Base-by-base conservation (phyloP, 2,797 vertebrate species). In the Spinibarbus caldwelli region DNA sequence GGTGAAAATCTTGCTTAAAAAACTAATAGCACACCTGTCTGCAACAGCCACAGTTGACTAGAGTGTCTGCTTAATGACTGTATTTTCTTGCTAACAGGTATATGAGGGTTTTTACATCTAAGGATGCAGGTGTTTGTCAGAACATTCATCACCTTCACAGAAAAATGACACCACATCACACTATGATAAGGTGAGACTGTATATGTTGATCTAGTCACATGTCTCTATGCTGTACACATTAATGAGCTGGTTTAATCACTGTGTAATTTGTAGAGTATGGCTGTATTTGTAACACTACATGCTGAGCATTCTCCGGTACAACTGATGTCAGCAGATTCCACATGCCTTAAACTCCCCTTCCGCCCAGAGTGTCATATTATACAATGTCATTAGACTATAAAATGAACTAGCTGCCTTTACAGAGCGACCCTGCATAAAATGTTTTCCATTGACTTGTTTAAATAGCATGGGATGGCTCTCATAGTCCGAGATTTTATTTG, bases 321-420 rank as follows among this genome's bases (percentile, higher is more conserved):
- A 29, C 52, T n/a, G 14, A 59, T 49, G 29, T 85, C 76, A 85
- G 67, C 76, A 62, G 29, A 84, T 78, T 70, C 7, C 17, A 43
- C 31, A 68, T 68, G 43, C 15, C 45, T 78, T 43, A 84, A 59
- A 71, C 36, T 70, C 4, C 2, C 43, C 52, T 41, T 72, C 54
- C 3, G 1, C 52, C 9, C 52, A 62, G n/a, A n/a, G 64, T 71
- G 62, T 52, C 41, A 71, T 71, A 31, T 78, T 52, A 84, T 45
- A 84, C 75, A 78, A 71, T 45, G 64, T 36, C 7, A 62, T 85
- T 71, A 62, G 19, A 85, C 67, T 84, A 59, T 47, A 70, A 70
- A 78, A 70, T 79, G 8, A 72, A 47, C 38, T 59, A 71, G 19
- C 75, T 70, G 59, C 19, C 36, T 70, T 68, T 26, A 64, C 54